Conservation (phyloP, 1,140 invertebrate species). For the Lepeophtheirus salmonis region DNA sequence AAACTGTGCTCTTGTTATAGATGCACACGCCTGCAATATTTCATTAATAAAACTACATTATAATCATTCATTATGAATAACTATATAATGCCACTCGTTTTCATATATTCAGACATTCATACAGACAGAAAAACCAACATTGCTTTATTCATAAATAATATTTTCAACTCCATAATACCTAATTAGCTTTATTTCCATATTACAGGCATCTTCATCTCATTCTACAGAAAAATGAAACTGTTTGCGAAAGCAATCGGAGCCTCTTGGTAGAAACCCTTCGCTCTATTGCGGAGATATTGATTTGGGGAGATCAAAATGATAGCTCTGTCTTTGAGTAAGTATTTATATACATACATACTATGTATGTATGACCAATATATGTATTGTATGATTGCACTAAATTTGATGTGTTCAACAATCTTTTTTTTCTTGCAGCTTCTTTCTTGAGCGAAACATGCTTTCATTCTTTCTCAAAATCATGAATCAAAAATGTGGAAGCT, state of each 20-base stretch:
- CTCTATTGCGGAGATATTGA: slow-evolving; percentile 94
- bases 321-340: slow-evolving; percentile 96
- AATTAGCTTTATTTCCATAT: slow-evolving; percentile 21
- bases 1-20: no score
- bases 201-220: slow-evolving; percentile 76
- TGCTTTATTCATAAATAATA: no score
- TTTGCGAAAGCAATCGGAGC: slow-evolving; percentile 80
- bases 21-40: no score
- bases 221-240: slow-evolving; percentile 84
- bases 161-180: not conserved
- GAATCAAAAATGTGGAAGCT: slow-evolving; percentile 89
- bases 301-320: slow-evolving; percentile 99
- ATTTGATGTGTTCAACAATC: not conserved
- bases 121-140: no score
- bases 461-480: slow-evolving; percentile 93
- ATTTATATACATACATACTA: no score
- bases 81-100: no score
- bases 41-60: no score
- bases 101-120: no score
- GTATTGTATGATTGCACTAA: no score
- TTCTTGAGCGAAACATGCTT: slow-evolving; percentile 94
- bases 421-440: slow-evolving; percentile 22
- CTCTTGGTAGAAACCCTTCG: slow-evolving; percentile 88
- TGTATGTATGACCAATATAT: no score
- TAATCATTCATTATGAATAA: no score